These are phyloP conservation scores for Torymus aiolomorphi DNA, from an alignment of 2,888 invertebrate genomes.

Conservation along the genomic window DNA sequence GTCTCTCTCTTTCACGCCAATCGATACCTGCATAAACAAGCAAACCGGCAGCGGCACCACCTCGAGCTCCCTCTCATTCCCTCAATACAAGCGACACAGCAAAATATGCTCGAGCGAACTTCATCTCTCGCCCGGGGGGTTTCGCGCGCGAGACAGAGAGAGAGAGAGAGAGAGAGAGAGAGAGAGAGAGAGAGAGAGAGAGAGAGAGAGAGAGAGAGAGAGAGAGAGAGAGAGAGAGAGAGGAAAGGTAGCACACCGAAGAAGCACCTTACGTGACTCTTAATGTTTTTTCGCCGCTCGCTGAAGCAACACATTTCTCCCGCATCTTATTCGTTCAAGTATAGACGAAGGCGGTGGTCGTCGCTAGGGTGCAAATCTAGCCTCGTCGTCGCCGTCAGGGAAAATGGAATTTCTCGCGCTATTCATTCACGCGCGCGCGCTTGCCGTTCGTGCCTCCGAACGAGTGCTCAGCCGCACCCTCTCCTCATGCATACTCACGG, in stretches of 20 bases:
- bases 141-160: too few relatives aligned
- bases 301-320: slow-evolving; percentile 28
- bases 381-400: background rate
- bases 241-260: background rate
- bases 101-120: background rate
- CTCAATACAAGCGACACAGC: background rate
- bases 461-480: background rate
- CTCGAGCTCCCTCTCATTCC: too few relatives aligned
- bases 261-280: slow-evolving; percentile 11
- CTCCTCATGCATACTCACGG: slow-evolving; percentile 7
- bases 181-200: too few relatives aligned
- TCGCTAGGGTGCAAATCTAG: too few relatives aligned
- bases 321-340: slow-evolving; percentile 20
- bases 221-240: too few relatives aligned
- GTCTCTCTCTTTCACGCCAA: too few relatives aligned
- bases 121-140: background rate
- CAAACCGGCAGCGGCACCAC: too few relatives aligned
- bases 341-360: background rate
- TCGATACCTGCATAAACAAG: too few relatives aligned
- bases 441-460: slow-evolving; percentile 9
- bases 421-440: slow-evolving; percentile 36
- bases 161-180: too few relatives aligned
- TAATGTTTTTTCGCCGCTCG: slow-evolving; percentile 21
- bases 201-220: too few relatives aligned
- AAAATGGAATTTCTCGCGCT: slow-evolving; percentile 44